Conservation (phyloP, 1,140 invertebrate species). For the Temnothorax curvispinosus region DNA sequence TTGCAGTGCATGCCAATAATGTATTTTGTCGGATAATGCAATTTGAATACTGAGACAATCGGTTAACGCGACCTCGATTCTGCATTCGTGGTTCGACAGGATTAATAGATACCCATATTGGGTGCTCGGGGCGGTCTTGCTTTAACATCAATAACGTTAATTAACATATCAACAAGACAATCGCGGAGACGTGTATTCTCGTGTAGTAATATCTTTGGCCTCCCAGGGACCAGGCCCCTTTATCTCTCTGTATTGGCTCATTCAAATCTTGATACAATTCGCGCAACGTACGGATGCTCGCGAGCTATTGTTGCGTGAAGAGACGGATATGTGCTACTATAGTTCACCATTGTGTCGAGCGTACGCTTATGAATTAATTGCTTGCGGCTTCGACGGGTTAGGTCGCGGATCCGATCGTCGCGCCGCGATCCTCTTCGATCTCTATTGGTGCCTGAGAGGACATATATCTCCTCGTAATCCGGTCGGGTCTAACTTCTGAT, state of each 20-base stretch:
- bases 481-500: slow-evolving; percentile 34
- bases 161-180: slow-evolving; percentile 77
- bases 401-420: slow-evolving; percentile 46
- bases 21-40: slow-evolving; percentile 7
- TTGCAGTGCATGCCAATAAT: background rate
- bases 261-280: slow-evolving; percentile 71
- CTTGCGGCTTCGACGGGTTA: slow-evolving; percentile 36
- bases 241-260: slow-evolving; percentile 61
- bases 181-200: slow-evolving; percentile 62
- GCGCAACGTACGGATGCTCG: slow-evolving; percentile 24
- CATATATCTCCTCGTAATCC: slow-evolving; percentile 43
- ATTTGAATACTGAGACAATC: background rate
- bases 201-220: slow-evolving; percentile 49
- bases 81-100: background rate
- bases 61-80: slow-evolving; percentile 14
- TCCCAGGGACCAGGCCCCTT: slow-evolving; percentile 56
- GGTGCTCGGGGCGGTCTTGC: background rate
- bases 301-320: slow-evolving; percentile 64
- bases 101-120: slow-evolving; percentile 54
- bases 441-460: slow-evolving; percentile 1
- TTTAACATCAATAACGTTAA: slow-evolving; percentile 77
- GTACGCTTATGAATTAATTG: slow-evolving; percentile 75
- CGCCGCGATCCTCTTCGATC: slow-evolving; percentile 54
- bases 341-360: slow-evolving; percentile 68
- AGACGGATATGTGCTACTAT: slow-evolving; percentile 64